A percentile compares a stretch with the other conserved stretches of the same genome.
These are phyloP conservation scores for Octodon degus DNA, from an alignment of 2,113 vertebrate species.

Conservation along the genomic window DNA sequence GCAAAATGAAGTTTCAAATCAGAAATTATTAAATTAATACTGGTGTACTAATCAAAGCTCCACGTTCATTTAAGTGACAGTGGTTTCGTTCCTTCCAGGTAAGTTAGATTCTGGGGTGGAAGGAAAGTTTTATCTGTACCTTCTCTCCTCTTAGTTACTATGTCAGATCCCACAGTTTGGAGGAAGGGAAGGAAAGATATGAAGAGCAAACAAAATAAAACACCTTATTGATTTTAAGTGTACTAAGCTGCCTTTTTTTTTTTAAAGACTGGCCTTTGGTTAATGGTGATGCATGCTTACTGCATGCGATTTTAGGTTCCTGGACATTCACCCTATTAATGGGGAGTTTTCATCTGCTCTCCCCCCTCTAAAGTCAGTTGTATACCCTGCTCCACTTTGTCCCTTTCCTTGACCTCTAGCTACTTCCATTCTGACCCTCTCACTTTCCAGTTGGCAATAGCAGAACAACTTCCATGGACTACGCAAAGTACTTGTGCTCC, in stretches of 20 bases:
- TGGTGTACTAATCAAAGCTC: not conserved
- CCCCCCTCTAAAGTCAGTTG: not conserved
- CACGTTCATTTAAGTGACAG: not conserved
- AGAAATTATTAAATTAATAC: not conserved
- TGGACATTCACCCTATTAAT: not conserved
- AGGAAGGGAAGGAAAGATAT: not conserved
- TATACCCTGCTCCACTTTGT: not conserved
- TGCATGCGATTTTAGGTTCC: not conserved
- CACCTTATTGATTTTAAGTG: not conserved
- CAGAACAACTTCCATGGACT: not conserved
- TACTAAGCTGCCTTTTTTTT: not conserved
- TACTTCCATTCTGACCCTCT: not conserved
- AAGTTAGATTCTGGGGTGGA: not conserved
- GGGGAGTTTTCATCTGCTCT: not conserved
- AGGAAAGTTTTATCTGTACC: not conserved
- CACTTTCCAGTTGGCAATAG: not conserved
- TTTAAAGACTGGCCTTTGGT: not conserved
- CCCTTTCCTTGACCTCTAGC: not conserved
- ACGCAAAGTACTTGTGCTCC: not conserved
- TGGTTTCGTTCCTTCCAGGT: not conserved
- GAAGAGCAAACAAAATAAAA: not conserved
- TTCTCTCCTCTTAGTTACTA: not conserved
- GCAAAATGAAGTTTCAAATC: slow-evolving; percentile 34
- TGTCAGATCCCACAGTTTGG: not conserved
- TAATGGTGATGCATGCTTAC: not conserved